Conservation (phyloP, 1,140 invertebrate genomes). For the Saccostrea echinata region DNA sequence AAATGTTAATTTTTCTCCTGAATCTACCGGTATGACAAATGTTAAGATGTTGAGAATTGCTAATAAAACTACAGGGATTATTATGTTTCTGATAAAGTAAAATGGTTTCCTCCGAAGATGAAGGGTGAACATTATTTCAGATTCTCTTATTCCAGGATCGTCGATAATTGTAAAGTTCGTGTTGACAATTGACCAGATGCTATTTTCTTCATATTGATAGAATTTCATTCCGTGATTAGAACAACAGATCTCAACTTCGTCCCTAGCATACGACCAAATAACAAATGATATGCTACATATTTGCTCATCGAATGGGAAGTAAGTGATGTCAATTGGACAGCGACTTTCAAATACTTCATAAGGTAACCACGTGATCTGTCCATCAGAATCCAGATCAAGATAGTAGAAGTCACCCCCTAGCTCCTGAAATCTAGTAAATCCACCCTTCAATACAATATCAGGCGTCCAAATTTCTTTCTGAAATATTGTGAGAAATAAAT, state of each 20-base stretch:
- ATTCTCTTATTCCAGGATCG: not conserved
- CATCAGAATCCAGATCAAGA: constrained; percentile 85
- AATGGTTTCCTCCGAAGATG: constrained; percentile 55
- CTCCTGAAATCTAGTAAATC: constrained; percentile 50
- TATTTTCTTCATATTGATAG: constrained; percentile 44
- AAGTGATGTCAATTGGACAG: constrained; percentile 93
- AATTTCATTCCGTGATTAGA: constrained; percentile 39
- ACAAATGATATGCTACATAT: constrained; percentile 81
- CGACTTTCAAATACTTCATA: constrained; percentile 98
- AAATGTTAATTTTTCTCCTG: constrained; percentile 61
- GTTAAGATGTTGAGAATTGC: constrained; percentile 56
- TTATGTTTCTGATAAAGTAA: constrained; percentile 57
- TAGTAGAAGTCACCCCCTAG: constrained; percentile 44
- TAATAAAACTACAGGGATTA: constrained; percentile 61
- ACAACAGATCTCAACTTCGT: constrained; percentile 74
- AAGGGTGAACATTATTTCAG: constrained; percentile 59
- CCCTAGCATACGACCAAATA: constrained; percentile 66
- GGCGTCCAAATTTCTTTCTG: constrained; percentile 58
- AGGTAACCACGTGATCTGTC: constrained; percentile 96
- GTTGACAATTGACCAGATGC: constrained; percentile 48
- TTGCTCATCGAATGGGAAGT: constrained; percentile 89
- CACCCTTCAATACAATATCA: constrained; percentile 55
- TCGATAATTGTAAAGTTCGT: not conserved
- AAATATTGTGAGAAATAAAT: not conserved
- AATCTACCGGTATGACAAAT: constrained; percentile 59